phyloP scores from a whole-genome alignment of 2,797 vertebrate species.

The Ibycter americanus region DNA sequence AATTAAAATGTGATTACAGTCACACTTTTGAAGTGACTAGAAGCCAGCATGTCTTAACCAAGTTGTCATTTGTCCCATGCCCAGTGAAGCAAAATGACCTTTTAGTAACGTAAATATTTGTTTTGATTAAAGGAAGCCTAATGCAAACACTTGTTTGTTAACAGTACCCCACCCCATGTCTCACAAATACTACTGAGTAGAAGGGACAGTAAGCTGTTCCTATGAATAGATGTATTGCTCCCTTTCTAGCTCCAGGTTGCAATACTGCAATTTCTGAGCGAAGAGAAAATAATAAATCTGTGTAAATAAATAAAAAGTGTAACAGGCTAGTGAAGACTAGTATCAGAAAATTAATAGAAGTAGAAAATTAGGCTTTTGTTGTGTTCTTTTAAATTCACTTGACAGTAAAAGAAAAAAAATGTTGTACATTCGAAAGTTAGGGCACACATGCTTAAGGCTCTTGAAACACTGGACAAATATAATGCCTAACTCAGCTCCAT shows the following conservation, averaged over 20 bases:
- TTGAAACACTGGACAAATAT: slow-evolving; percentile 74
- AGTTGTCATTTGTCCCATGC: slow-evolving; percentile 39
- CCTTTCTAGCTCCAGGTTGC: not conserved
- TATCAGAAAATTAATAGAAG: slow-evolving; percentile 61
- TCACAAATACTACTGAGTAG: not conserved
- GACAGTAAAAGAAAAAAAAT: slow-evolving; percentile 42
- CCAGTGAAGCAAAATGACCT: slow-evolving; percentile 48
- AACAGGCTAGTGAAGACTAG: slow-evolving; percentile 1
- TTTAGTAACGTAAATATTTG: slow-evolving; percentile 17
- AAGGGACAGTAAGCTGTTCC: not conserved
- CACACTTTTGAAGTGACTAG: slow-evolving; percentile 21
- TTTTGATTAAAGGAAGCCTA: slow-evolving; percentile 17
- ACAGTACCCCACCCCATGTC: not conserved
- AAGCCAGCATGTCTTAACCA: slow-evolving; percentile 12
- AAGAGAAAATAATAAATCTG: not conserved
- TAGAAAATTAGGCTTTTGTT: slow-evolving; percentile 55
- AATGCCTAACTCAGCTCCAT: slow-evolving; percentile 72
- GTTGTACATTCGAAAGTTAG: slow-evolving; percentile 75
- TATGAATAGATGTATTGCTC: not conserved
- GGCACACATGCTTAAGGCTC: slow-evolving; percentile 79
- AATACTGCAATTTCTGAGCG: not conserved
- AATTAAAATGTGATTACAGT: slow-evolving; percentile 53
- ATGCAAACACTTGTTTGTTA: slow-evolving; percentile 26
- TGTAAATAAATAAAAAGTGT: too few species aligned
- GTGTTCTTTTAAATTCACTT: slow-evolving; percentile 51